phyloP scores from a whole-genome alignment of 2,113 vertebrate species.

The Psammodynastes pulverulentus region DNA sequence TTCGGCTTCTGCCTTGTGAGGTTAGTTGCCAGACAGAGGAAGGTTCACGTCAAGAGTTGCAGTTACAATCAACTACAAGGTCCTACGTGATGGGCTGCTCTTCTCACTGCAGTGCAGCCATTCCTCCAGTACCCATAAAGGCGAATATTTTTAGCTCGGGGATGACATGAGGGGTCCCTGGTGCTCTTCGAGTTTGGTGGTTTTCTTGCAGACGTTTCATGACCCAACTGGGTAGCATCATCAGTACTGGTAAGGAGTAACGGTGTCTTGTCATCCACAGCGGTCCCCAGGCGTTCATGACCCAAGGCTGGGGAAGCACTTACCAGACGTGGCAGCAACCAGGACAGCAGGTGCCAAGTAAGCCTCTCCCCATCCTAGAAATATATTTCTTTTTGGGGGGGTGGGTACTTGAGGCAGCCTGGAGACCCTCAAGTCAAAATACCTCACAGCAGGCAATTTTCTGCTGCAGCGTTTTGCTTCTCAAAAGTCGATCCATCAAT shows the following conservation, averaged over 20 bases:
- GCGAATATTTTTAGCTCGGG: too few relatives aligned
- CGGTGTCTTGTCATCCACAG: slow-evolving; percentile 66
- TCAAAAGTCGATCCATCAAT: background rate
- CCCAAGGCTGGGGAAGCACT: slow-evolving; percentile 92
- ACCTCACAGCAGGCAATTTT: background rate
- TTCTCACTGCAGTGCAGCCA: too few relatives aligned
- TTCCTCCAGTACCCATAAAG: too few relatives aligned
- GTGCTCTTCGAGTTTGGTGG: too few relatives aligned
- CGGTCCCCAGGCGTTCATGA: slow-evolving; percentile 90
- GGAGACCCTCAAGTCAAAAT: background rate
- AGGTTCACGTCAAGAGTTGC: background rate
- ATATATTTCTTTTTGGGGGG: fast-evolving
- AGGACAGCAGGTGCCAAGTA: slow-evolving; percentile 91
- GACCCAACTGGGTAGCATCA: background rate
- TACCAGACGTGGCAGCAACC: slow-evolving; percentile 98
- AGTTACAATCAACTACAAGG: background rate
- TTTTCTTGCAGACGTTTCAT: background rate
- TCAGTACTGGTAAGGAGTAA: background rate
- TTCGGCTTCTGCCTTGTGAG: background rate
- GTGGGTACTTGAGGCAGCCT: background rate
- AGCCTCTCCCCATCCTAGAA: slow-evolving; percentile 43
- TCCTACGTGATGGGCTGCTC: too few relatives aligned
- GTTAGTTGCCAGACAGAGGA: background rate
- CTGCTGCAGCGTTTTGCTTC: background rate
- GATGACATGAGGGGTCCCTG: too few relatives aligned